Conservation (phyloP, 92 coral and sea anemone genomes). For the Epizoanthus scotinus region DNA sequence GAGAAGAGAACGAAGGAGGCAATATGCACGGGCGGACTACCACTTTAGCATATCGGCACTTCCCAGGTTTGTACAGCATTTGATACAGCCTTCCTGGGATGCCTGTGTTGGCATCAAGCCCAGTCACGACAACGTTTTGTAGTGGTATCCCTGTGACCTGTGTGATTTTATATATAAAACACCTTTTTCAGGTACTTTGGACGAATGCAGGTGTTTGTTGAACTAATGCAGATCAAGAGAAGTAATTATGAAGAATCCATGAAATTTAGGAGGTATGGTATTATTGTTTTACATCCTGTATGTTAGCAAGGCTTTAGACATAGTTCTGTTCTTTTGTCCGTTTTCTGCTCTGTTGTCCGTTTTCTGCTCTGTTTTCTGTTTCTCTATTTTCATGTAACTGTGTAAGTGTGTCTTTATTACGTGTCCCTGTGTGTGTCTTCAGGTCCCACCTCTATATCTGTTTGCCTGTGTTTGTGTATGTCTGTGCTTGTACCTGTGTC, state of each 20-base stretch:
- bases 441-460: no score
- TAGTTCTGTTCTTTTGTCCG: background rate
- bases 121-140: background rate
- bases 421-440: background rate
- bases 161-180: no score
- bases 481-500: background rate
- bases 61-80: slow-evolving; percentile 66
- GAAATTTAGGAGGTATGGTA: slow-evolving; percentile 74
- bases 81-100: background rate
- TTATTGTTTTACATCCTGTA: background rate
- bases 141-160: no score
- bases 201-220: slow-evolving; percentile 77
- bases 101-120: background rate
- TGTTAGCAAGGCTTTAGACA: no score
- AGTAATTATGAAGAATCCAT: slow-evolving; percentile 54
- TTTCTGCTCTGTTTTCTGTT: background rate
- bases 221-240: slow-evolving; percentile 65
- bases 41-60: slow-evolving; percentile 65
- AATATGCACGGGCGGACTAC: slow-evolving; percentile 75
- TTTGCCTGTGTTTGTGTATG: background rate
- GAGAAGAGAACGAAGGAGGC: slow-evolving; percentile 67
- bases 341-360: background rate
- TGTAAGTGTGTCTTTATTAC: background rate
- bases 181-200: slow-evolving; percentile 60
- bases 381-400: background rate